Percentiles rank a stretch among this genome's conserved stretches.
Evolutionary conservation across 2,113 vertebrate genomes (phyloP).

Genomic region (Hepsetus odoe): DNA sequence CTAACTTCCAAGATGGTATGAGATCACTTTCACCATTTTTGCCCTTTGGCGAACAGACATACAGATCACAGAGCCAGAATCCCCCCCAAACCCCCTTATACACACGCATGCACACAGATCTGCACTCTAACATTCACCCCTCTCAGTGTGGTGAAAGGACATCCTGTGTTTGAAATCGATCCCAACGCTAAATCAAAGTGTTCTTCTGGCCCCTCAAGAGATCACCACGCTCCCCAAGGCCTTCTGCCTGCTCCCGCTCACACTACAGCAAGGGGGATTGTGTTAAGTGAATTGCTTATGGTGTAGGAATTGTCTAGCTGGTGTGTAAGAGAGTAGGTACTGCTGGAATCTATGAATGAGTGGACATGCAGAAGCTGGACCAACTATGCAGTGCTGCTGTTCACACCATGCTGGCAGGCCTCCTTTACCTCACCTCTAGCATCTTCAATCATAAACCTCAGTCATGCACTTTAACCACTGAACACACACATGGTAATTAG

Average conservation of each 20-base stretch:
- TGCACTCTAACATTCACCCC: conserved; percentile 8
- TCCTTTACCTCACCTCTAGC: background rate
- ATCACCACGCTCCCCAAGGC: conserved; percentile 16
- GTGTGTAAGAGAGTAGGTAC: background rate
- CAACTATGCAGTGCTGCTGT: background rate
- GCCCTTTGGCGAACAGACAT: background rate
- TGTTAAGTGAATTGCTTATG: conserved; percentile 49
- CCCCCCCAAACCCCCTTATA: too few species aligned
- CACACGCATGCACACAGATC: conserved; percentile 10
- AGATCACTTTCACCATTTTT: conserved; percentile 5
- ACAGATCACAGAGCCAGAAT: background rate
- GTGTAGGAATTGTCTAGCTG: conserved; percentile 20
- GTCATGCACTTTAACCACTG: too few species aligned
- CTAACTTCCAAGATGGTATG: background rate
- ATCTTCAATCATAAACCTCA: too few species aligned
- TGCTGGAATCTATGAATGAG: conserved; percentile 1
- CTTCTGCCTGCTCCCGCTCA: conserved; percentile 15
- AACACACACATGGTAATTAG: too few species aligned
- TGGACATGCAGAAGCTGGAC: background rate
- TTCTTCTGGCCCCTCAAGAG: conserved; percentile 24
- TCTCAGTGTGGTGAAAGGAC: conserved; percentile 30
- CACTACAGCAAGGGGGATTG: background rate
- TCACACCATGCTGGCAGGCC: background rate
- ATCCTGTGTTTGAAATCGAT: conserved; percentile 43
- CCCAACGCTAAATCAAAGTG: conserved; percentile 42